phyloP scores from a whole-genome alignment of 30 jellyfish, hydroid and myxozoan genomes.

The Nemopilema nomurai region DNA sequence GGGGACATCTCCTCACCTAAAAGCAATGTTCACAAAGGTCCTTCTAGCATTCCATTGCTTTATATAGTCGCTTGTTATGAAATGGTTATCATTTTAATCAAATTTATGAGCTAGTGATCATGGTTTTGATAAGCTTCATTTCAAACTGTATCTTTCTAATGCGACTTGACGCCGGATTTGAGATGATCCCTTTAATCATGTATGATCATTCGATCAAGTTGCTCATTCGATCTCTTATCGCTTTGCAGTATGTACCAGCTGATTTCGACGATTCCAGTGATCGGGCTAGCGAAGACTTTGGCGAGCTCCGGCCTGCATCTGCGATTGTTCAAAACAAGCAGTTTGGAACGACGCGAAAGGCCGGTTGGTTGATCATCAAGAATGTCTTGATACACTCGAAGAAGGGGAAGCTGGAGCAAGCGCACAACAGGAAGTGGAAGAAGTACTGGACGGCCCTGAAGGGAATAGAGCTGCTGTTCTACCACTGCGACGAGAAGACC shows the following conservation, averaged over 20 bases:
- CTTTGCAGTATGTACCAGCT: conserved; percentile 78
- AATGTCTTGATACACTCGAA: conserved; percentile 79
- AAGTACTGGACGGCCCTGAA: conserved; percentile 95
- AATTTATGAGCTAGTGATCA: background rate
- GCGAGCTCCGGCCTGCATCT: conserved; percentile 89
- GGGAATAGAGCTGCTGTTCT: conserved; percentile 89
- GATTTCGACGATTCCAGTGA: conserved; percentile 73
- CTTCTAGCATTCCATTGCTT: too few species aligned
- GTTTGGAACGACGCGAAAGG: conserved; percentile 90
- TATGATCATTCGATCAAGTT: too few species aligned
- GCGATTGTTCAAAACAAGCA: conserved; percentile 87
- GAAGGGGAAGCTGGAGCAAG: conserved; percentile 90
- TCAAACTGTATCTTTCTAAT: background rate
- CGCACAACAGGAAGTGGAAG: conserved; percentile 87
- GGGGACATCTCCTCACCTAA: too few species aligned
- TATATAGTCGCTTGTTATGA: too few species aligned
- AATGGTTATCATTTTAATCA: too few species aligned
- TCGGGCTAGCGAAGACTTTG: conserved; percentile 78
- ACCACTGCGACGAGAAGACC: conserved; percentile 86
- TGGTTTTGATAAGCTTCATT: background rate
- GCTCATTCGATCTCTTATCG: too few species aligned
- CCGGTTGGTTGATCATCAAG: conserved; percentile 93
- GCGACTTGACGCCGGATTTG: background rate
- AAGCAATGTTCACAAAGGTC: too few species aligned
- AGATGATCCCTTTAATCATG: background rate